These are phyloP conservation scores for Atractosteus spatula DNA, from an alignment of 2,113 vertebrate species.

Conservation along the genomic window DNA sequence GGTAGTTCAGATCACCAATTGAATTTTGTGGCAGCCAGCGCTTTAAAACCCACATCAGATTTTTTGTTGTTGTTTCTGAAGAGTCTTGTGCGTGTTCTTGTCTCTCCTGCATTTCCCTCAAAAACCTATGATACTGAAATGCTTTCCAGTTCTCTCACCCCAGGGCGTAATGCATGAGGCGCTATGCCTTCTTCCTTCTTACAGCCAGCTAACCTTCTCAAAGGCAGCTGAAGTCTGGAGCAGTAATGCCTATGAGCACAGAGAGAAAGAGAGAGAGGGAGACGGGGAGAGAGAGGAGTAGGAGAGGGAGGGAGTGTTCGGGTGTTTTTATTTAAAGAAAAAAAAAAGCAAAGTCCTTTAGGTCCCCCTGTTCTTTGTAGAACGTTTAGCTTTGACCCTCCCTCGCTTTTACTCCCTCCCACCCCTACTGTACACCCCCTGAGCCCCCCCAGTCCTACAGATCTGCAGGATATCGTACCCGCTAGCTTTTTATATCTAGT, in stretches of 20 bases:
- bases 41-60: conserved; percentile 68
- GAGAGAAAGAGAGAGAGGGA: conserved; percentile 40
- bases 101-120: conserved; percentile 52
- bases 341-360: conserved; percentile 60
- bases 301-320: conserved; percentile 45
- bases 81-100: conserved; percentile 52
- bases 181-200: conserved; percentile 59
- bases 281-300: conserved; percentile 31
- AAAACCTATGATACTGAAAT: conserved; percentile 65
- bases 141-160: conserved; percentile 65
- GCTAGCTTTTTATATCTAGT: conserved; percentile 78
- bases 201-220: conserved; percentile 68
- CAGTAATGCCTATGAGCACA: conserved; percentile 66
- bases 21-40: conserved; percentile 67
- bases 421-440: conserved; percentile 57
- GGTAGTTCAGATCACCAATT: conserved; percentile 48
- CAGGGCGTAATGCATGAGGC: conserved; percentile 66
- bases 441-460: conserved; percentile 59
- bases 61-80: conserved; percentile 59
- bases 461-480: conserved; percentile 86
- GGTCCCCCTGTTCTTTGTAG: conserved; percentile 85
- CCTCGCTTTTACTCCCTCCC: conserved; percentile 81
- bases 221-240: conserved; percentile 70
- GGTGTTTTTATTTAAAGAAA: conserved; percentile 50
- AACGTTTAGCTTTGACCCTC: conserved; percentile 94